Evolutionary conservation across 2,113 vertebrate species (phyloP).

Genomic region (Pristiophorus japonicus): DNA sequence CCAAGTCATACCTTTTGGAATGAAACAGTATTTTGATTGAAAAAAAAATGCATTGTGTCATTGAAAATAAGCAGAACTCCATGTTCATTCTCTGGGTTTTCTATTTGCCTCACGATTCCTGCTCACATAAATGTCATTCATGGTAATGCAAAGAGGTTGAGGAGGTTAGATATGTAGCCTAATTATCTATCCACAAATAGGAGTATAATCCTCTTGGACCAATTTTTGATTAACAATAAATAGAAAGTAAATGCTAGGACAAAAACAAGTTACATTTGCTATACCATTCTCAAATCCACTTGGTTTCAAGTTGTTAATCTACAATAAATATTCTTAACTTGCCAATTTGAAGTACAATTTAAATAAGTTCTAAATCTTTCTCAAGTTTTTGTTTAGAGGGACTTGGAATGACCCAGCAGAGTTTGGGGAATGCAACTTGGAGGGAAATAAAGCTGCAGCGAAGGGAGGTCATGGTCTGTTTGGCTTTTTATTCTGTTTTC

Average conservation of each 20-base stretch:
- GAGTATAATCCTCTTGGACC: background rate
- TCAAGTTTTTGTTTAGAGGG: no score
- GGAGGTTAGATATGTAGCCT: no score
- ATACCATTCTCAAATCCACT: background rate
- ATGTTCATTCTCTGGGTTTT: background rate
- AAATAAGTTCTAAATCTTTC: no score
- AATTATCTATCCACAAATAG: background rate
- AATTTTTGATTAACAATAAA: background rate
- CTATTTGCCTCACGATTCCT: background rate
- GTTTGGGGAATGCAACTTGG: background rate
- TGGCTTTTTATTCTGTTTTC: conserved; percentile 46
- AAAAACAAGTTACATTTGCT: background rate
- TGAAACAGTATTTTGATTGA: background rate
- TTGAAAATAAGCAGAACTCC: background rate
- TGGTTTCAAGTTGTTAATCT: background rate
- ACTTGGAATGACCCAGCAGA: background rate
- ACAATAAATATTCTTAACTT: background rate
- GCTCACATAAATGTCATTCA: background rate
- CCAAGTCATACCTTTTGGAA: background rate
- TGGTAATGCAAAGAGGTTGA: background rate
- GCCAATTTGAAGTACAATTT: background rate
- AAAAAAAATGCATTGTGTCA: background rate
- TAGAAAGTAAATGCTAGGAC: background rate
- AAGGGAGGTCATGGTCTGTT: conserved; percentile 32
- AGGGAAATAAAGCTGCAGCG: conserved; percentile 44